phyloP scores from a whole-genome alignment of 2,113 vertebrate species.

The Apeltes quadracus region DNA sequence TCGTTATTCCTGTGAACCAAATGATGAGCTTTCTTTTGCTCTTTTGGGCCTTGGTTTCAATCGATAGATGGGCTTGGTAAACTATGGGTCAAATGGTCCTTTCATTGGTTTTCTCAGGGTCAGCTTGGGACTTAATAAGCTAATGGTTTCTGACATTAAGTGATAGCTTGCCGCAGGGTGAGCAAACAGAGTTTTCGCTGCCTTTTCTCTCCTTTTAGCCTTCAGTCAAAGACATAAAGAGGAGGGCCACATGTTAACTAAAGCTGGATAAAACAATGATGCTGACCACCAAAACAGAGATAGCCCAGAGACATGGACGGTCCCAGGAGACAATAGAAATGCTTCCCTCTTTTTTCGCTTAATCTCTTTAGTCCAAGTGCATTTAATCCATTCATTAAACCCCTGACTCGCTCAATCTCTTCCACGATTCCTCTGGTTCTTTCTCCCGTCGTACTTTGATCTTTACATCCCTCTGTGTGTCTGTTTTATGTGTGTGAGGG shows the following conservation, averaged over 20 bases:
- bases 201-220: background rate
- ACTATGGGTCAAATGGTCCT: conserved; percentile 19
- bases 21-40: background rate
- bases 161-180: background rate
- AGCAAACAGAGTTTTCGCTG: background rate
- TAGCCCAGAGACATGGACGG: background rate
- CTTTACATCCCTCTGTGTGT: conserved; percentile 19
- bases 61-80: conserved; percentile 6
- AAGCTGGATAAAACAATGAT: conserved; percentile 3
- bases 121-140: conserved; percentile 28
- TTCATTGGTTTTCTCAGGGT: conserved; percentile 22
- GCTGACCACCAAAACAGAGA: conserved; percentile 4
- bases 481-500: conserved; percentile 49
- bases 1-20: conserved; percentile 5
- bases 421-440: conserved; percentile 1
- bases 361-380: conserved; percentile 23
- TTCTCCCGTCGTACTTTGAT: conserved; percentile 32
- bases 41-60: conserved; percentile 16
- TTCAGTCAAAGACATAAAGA: background rate
- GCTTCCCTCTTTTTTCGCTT: conserved; percentile 20
- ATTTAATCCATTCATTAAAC: conserved; percentile 34
- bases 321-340: conserved; percentile 23
- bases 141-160: conserved; percentile 45
- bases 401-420: conserved; percentile 4
- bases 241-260: conserved; percentile 20